A percentile compares a stretch with the other conserved stretches of the same genome.
Evolutionary conservation across 2,113 vertebrate species (phyloP).

Genomic region (Genyomyrus donnyi): DNA sequence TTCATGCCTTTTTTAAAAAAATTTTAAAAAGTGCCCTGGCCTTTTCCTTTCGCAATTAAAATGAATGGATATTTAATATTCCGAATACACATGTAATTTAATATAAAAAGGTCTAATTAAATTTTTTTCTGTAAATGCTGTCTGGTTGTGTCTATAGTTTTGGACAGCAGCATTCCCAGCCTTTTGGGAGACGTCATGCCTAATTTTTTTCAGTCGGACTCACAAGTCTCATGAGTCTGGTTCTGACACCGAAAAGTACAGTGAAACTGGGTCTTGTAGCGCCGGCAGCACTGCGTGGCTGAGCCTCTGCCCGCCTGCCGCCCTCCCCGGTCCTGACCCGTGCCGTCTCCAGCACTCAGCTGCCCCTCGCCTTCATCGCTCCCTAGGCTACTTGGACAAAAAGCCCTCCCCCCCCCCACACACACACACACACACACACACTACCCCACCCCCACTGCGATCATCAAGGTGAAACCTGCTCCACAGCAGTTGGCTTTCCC

Average conservation of each 20-base stretch:
- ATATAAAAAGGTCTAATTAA: background rate
- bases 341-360: background rate
- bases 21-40: background rate
- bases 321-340: background rate
- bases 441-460: background rate
- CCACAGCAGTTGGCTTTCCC: slow-evolving; percentile 37
- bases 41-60: background rate
- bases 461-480: slow-evolving; percentile 47
- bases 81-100: background rate
- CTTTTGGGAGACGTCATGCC: background rate
- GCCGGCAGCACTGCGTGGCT: background rate
- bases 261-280: background rate
- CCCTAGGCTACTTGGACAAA: background rate
- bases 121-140: background rate
- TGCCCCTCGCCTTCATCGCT: background rate
- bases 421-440: background rate
- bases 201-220: background rate
- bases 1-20: background rate
- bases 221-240: background rate
- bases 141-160: background rate
- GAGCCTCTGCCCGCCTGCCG: background rate
- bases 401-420: background rate
- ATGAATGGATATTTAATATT: background rate
- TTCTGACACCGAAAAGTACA: background rate
- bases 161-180: background rate